These are phyloP conservation scores for Anoplopoma fimbria DNA, from an alignment of 2,113 vertebrate species.

Conservation along the genomic window DNA sequence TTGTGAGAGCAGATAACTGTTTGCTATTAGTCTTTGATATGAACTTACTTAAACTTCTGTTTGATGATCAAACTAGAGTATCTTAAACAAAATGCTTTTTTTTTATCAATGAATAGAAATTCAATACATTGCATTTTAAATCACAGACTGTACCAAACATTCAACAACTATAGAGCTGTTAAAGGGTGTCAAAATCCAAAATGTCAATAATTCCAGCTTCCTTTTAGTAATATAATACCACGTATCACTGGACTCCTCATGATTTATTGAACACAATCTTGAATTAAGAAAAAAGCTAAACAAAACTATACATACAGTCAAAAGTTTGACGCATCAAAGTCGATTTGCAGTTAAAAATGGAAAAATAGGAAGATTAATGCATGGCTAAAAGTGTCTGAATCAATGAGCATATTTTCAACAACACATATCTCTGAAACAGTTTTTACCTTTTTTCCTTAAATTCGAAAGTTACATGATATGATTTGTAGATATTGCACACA, in stretches of 20 bases:
- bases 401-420: neutral
- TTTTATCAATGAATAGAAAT: neutral
- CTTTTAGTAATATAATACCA: neutral
- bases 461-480: neutral
- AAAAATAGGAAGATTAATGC: neutral
- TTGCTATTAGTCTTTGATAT: constrained; percentile 9
- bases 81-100: neutral
- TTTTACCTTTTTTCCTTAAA: neutral
- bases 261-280: neutral
- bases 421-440: neutral
- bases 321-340: neutral
- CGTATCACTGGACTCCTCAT: neutral
- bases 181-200: neutral
- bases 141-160: neutral
- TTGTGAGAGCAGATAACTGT: neutral
- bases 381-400: neutral
- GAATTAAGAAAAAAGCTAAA: neutral
- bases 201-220: neutral
- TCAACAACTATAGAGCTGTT: neutral
- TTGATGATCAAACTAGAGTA: constrained; percentile 4
- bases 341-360: neutral
- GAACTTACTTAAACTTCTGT: neutral
- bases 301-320: neutral
- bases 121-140: neutral
- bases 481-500: neutral